Base-by-base conservation (phyloP, 2,888 invertebrate species). In the Shargacucullia verbasci region DNA sequence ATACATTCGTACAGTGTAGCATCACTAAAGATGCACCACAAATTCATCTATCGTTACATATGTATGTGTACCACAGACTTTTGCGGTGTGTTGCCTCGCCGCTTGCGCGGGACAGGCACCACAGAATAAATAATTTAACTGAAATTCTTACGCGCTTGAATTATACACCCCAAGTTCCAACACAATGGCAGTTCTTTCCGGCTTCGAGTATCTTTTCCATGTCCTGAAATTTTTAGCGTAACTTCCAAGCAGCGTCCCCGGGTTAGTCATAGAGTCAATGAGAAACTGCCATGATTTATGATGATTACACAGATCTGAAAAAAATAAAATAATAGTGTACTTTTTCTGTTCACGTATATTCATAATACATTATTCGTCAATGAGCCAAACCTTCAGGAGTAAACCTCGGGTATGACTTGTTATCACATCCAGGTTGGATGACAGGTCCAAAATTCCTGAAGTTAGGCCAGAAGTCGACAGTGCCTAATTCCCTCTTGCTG, bases 401-500 rank as follows among this genome's bases (percentile, higher is more conserved):
- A 72, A 92, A 89, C 43, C 79, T 78, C 0, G 78, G 70, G 1
- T 74, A 50, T 0, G 79, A 69, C 35, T 69, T 45, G 6, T 14
- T 54, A 1, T 72, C 63, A 52, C 93, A 93, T 0, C 93, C 92
- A 9, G 93, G 92, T 66, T 93, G 93, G 1, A 70, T 45, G 0
- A 90, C 84, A 0, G 73, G 60, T 0, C 89, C 88, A 2, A 67
- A 1, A n/a, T 34, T 67, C 50, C 68, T 85, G 55, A 75, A 91
- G 73, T 93, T 93, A 0, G 92, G 90, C 93, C 93, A 93, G 64
- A 90, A 92, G 67, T 93, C 92, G 0, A 91, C 87, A 1, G 87
- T 83, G 0, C 92, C 92, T 7, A 86, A 41, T 2, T 83, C 59
- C 11, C 48, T 75, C 20, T 59, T 84, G 44, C 72, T 83, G 0